Evolutionary conservation across 2,797 vertebrate species (phyloP).

Genomic region (Rhadinocentrus ornatus): DNA sequence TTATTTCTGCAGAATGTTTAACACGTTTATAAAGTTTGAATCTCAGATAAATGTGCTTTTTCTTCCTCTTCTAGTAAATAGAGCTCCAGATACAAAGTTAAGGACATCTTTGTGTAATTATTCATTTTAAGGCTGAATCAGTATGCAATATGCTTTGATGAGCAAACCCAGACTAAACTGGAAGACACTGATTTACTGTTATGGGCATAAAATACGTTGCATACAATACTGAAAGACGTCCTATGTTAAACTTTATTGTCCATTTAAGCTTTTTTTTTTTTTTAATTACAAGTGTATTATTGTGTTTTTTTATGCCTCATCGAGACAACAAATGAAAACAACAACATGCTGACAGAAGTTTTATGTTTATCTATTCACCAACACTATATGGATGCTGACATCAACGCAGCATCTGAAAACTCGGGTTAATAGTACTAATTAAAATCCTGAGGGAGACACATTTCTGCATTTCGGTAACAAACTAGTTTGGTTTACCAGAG

Average conservation of each 20-base stretch:
- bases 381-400: neutral
- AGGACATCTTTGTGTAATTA: conserved; percentile 47
- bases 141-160: conserved; percentile 16
- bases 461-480: neutral
- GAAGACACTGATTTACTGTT: conserved; percentile 26
- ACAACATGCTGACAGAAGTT: neutral
- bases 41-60: conserved; percentile 27
- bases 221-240: conserved; percentile 36
- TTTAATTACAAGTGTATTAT: neutral
- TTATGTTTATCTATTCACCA: neutral
- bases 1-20: conserved; percentile 22
- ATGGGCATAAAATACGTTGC: conserved; percentile 14
- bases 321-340: neutral
- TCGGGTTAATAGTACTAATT: conserved; percentile 12
- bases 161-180: conserved; percentile 34
- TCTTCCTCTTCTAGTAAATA: conserved; percentile 21
- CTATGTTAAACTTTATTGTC: conserved; percentile 45
- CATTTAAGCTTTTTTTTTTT: neutral
- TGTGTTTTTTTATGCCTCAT: neutral
- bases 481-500: neutral
- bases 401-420: neutral
- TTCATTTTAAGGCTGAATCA: conserved; percentile 53
- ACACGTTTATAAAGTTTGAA: conserved; percentile 32
- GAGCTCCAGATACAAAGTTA: conserved; percentile 49
- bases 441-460: conserved; percentile 39